Base-by-base conservation (phyloP, 2,888 invertebrate genomes). In the Prosopocoilus inquinatus region DNA sequence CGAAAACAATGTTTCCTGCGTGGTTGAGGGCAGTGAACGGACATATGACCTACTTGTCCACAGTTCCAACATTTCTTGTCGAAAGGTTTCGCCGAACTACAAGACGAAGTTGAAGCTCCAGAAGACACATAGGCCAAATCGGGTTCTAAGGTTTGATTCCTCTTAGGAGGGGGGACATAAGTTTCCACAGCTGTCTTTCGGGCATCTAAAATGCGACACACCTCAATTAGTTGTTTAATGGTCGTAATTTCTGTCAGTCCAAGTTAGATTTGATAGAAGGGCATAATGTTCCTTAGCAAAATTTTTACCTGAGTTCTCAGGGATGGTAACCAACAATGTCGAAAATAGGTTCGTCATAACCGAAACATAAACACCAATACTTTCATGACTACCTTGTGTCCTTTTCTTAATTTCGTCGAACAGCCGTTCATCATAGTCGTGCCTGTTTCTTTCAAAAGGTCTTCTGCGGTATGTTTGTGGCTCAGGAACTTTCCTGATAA, bases 281-380 rank as follows among this genome's bases (percentile, higher is more conserved):
- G 52, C 9, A 16, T 13, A 11, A 59, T 9, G 36, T 57, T 59
- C 12, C 32, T n/a, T 5, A 47, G 8, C 33, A 55, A 9, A 12
- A 60, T 33, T 15, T 50, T 47, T 9, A 53, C 15, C 28, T 48
- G 32, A 2, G 39, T 39, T 2, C 20, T 20, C 20, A 4, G 20
- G 1, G 7, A 52, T 32, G n/a, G n/a, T n/a, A n/a, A n/a, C n/a
- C n/a, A n/a, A n/a, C n/a, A n/a, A n/a, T n/a, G n/a, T n/a, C n/a
- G n/a, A n/a, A n/a, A n/a, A n/a, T n/a, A n/a, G n/a, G n/a, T n/a
- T n/a, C n/a, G n/a, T n/a, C n/a, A n/a, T n/a, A n/a, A n/a, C n/a
- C 2, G 53, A 48, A 9, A 61, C 36, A 44, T 60, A 60, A 1
- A 60, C 13, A 9, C 55, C 58, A 15, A 62, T 58, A 1, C 53